Conservation (phyloP, 2,888 invertebrate species). For the Meandrusa payeni region DNA sequence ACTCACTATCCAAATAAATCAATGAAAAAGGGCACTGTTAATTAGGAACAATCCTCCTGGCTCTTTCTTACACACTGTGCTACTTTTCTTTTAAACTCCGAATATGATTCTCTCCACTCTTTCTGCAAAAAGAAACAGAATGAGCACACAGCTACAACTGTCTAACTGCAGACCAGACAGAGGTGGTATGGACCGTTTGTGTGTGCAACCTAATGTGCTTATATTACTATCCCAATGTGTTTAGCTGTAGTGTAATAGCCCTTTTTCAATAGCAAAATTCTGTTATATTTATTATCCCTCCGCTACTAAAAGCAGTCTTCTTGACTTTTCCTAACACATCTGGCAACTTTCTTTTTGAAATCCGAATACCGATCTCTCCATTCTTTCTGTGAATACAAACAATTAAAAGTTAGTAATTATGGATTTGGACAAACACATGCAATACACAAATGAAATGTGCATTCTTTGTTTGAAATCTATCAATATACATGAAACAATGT, state of each 20-base stretch:
- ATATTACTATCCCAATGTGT: constrained; percentile 35
- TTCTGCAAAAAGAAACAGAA: constrained; percentile 87
- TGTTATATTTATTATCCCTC: constrained; percentile 54
- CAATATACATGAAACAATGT: too few species aligned
- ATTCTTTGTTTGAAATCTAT: too few species aligned
- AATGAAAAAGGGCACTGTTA: constrained; percentile 79
- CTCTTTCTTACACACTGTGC: constrained; percentile 98
- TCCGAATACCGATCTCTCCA: constrained; percentile 98
- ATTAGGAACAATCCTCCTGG: constrained; percentile 98
- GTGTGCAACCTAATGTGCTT: constrained; percentile 48
- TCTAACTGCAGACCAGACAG: constrained; percentile 49
- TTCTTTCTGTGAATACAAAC: constrained; percentile 91
- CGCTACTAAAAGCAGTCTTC: constrained; percentile 95
- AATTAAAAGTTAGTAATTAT: constrained; percentile 37
- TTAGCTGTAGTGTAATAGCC: constrained; percentile 57
- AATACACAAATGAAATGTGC: too few species aligned
- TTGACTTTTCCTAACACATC: constrained; percentile 99
- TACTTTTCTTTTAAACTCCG: constrained; percentile 98
- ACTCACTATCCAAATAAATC: constrained; percentile 73
- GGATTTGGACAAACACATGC: too few species aligned
- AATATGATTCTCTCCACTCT: constrained; percentile 98
- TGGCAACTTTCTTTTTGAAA: constrained; percentile 98
- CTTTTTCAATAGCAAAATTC: constrained; percentile 63
- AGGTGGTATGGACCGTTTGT: constrained; percentile 40
- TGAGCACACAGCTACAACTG: constrained; percentile 78